phyloP scores from a whole-genome alignment of 2,888 invertebrate genomes.

The Trachelus stipa region DNA sequence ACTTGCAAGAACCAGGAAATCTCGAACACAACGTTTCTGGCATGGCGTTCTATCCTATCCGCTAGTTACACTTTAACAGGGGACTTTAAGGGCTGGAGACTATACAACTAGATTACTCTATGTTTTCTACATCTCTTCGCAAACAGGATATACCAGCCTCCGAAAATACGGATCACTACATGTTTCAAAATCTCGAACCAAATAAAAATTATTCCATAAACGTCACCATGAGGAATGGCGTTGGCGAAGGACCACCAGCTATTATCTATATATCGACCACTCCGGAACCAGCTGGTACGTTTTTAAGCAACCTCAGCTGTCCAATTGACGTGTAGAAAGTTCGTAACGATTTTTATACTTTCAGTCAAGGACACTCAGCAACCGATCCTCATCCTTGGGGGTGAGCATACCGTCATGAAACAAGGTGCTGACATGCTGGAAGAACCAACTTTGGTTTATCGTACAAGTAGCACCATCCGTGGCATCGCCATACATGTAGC shows the following conservation, averaged over 20 bases:
- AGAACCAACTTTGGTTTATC: constrained; percentile 76
- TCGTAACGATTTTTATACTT: constrained; percentile 33
- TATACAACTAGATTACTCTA: constrained; percentile 15
- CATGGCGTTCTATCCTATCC: constrained; percentile 56
- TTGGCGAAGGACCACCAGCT: constrained; percentile 83
- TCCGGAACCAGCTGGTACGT: constrained; percentile 74
- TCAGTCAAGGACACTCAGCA: constrained; percentile 76
- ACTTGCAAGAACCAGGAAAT: constrained; percentile 54
- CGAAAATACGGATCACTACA: constrained; percentile 76
- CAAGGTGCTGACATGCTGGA: constrained; percentile 77
- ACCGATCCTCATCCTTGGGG: constrained; percentile 77
- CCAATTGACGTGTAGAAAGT: background rate
- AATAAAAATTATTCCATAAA: constrained; percentile 81
- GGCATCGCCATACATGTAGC: constrained; percentile 85
- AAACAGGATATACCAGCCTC: constrained; percentile 80
- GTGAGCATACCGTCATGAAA: constrained; percentile 76
- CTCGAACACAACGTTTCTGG: constrained; percentile 52
- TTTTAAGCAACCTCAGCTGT: background rate
- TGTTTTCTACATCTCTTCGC: constrained; percentile 7
- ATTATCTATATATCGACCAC: constrained; percentile 76
- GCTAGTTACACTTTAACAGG: constrained; percentile 30
- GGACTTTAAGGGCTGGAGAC: constrained; percentile 16
- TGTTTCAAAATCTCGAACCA: constrained; percentile 81
- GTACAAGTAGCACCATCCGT: constrained; percentile 70
- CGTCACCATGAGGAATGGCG: constrained; percentile 82